Percentiles rank a stretch among this genome's conserved stretches.
Evolutionary conservation across 2,113 vertebrate species (phyloP).

Genomic region (Callopanchax toddi): DNA sequence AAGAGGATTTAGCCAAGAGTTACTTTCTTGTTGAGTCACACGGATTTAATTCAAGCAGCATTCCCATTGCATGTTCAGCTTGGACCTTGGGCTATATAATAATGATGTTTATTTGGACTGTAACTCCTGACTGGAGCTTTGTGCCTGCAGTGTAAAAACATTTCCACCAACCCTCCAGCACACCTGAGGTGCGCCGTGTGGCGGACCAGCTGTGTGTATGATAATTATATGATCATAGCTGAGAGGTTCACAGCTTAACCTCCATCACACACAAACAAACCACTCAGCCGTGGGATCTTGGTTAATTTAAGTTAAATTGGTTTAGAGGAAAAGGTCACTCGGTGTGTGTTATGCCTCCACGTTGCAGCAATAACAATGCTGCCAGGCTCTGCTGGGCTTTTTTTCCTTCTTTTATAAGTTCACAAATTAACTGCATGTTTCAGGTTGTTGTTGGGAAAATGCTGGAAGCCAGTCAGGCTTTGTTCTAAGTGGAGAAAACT

Average conservation of each 20-base stretch:
- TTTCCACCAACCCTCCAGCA: slow-evolving; percentile 37
- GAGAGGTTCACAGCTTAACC: slow-evolving; percentile 54
- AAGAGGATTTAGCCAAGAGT: slow-evolving; percentile 9
- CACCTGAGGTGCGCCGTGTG: slow-evolving; percentile 50
- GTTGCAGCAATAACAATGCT: slow-evolving; percentile 4
- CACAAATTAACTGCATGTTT: not conserved
- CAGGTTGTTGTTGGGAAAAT: not conserved
- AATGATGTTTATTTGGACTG: slow-evolving; percentile 64
- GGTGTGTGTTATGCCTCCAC: slow-evolving; percentile 9
- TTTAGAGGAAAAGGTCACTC: slow-evolving; percentile 52
- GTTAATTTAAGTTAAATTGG: slow-evolving; percentile 45
- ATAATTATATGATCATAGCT: slow-evolving; percentile 61
- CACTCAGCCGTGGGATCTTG: slow-evolving; percentile 29
- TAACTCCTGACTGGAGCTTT: slow-evolving; percentile 35
- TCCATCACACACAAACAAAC: slow-evolving; percentile 42
- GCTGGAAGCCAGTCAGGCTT: slow-evolving; percentile 2
- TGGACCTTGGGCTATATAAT: slow-evolving; percentile 55
- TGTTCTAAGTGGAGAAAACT: not conserved
- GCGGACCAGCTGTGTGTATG: slow-evolving; percentile 64
- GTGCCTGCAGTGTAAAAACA: slow-evolving; percentile 39
- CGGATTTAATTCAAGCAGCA: slow-evolving; percentile 45
- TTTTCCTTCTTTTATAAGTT: slow-evolving; percentile 5
- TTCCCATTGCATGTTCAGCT: slow-evolving; percentile 43
- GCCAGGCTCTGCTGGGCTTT: not conserved
- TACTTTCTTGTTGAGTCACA: slow-evolving; percentile 29